Percentiles rank a stretch among this genome's conserved stretches.
phyloP scores from a whole-genome alignment of 2,888 invertebrate genomes.

The Linyphia triangularis region DNA sequence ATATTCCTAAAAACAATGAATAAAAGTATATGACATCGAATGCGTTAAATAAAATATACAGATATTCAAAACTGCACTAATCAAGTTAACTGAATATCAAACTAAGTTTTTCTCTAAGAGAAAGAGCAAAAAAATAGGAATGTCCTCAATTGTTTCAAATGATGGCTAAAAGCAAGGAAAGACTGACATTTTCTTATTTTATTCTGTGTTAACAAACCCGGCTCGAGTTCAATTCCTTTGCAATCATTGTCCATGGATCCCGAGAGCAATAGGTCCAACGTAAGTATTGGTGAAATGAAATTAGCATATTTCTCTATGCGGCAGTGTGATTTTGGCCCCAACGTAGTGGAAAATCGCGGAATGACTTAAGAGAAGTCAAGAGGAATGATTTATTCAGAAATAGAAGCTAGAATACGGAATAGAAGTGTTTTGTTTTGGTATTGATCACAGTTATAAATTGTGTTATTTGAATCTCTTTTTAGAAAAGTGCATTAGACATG shows the following conservation, averaged over 20 bases:
- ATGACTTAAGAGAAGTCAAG: background rate
- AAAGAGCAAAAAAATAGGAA: background rate
- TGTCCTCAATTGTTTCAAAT: background rate
- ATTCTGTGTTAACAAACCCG: background rate
- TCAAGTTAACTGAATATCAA: background rate
- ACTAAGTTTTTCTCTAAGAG: background rate
- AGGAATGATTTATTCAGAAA: constrained; percentile 3
- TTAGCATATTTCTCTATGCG: background rate
- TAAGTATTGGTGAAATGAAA: background rate
- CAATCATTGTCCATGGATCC: background rate
- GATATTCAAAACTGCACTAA: background rate
- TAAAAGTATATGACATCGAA: no score
- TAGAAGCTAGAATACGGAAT: background rate
- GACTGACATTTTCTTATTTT: background rate
- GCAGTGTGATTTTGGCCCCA: no score
- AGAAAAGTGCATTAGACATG: no score
- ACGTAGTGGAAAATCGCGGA: background rate
- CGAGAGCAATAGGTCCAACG: background rate
- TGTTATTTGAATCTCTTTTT: background rate
- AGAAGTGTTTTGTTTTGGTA: constrained; percentile 3
- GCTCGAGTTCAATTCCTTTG: background rate
- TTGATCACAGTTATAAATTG: background rate
- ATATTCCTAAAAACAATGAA: no score
- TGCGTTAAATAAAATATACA: no score
- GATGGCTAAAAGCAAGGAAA: background rate